phyloP scores from a whole-genome alignment of 1,140 invertebrate genomes.

The Stegodyphus mimosarum region DNA sequence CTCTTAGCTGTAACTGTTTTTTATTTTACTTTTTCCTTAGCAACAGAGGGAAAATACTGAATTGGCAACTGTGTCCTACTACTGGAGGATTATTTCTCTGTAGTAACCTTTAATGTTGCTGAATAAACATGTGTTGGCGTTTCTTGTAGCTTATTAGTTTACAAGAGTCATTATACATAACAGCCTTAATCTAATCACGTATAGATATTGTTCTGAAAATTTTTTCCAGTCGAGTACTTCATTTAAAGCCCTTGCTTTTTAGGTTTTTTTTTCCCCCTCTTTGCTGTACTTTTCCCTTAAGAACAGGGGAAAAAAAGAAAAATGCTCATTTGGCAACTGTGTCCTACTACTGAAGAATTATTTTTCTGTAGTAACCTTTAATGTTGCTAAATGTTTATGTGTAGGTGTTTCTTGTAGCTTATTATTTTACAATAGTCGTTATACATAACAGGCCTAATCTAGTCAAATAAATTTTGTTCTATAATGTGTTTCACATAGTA shows the following conservation, averaged over 20 bases:
- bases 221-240: too few species aligned
- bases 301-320: background rate
- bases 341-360: background rate
- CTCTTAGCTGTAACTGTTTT: too few species aligned
- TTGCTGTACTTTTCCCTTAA: too few species aligned
- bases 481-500: too few species aligned
- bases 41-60: too few species aligned
- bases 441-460: background rate
- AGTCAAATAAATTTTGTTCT: background rate
- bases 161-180: background rate
- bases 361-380: background rate
- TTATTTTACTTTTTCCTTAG: too few species aligned
- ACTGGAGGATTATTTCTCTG: background rate
- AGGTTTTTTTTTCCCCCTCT: too few species aligned
- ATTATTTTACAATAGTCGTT: background rate
- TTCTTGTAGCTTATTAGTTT: background rate
- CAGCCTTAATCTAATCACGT: background rate
- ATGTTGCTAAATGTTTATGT: background rate
- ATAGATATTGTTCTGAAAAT: too few species aligned
- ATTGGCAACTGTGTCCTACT: too few species aligned
- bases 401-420: background rate
- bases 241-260: too few species aligned
- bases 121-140: background rate
- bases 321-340: background rate
- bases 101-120: background rate